These are phyloP conservation scores for Arizona elegans DNA, from an alignment of 2,113 vertebrate species.

Conservation along the genomic window DNA sequence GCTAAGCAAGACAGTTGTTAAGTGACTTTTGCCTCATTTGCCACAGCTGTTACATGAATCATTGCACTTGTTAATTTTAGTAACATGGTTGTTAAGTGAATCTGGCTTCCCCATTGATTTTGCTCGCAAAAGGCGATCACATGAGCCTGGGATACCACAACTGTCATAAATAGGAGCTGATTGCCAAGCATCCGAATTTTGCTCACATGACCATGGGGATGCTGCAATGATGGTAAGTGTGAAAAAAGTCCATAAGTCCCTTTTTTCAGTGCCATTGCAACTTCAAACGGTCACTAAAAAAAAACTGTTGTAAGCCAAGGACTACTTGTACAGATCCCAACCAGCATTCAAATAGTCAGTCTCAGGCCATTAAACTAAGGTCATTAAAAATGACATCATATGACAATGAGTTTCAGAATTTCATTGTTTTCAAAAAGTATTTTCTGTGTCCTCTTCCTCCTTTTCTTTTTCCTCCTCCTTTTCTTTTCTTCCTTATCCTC, in stretches of 20 bases:
- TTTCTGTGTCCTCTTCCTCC: not conserved
- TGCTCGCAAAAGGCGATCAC: not conserved
- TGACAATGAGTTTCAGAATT: too few relatives aligned
- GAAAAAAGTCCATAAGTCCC: too few relatives aligned
- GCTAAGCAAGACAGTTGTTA: not conserved
- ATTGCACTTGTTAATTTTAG: not conserved
- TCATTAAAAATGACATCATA: not conserved
- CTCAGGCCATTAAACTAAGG: not conserved
- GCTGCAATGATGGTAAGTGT: too few relatives aligned
- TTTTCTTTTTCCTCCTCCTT: too few relatives aligned
- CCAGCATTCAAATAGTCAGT: not conserved
- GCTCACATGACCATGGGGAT: too few relatives aligned
- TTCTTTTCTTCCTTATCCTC: too few relatives aligned
- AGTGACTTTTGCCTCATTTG: not conserved
- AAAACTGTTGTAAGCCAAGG: too few relatives aligned
- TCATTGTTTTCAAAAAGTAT: not conserved
- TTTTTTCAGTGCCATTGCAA: too few relatives aligned
- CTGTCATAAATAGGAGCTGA: not conserved
- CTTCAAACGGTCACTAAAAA: too few relatives aligned
- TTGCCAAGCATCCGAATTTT: too few relatives aligned
- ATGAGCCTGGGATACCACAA: rapidly evolving
- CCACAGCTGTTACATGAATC: not conserved
- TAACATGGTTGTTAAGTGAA: not conserved
- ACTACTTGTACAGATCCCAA: not conserved
- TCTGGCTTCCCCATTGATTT: not conserved